Conservation (phyloP, 2,888 invertebrate species). For the Alloscopus bannaensis region DNA sequence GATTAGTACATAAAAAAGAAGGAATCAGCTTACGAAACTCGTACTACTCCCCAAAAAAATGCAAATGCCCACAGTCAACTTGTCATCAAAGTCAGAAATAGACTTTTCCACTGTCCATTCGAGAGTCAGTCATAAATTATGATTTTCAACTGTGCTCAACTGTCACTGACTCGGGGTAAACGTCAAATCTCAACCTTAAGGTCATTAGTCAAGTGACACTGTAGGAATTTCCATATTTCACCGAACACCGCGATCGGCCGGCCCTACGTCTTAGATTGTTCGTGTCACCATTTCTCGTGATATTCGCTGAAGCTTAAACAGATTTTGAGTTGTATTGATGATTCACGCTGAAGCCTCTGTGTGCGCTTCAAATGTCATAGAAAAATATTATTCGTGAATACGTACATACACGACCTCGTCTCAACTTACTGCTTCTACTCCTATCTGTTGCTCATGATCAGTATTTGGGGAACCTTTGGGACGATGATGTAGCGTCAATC, state of each 20-base stretch:
- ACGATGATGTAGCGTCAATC: conserved; percentile 26
- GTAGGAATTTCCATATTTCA: conserved; percentile 46
- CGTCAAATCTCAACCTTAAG: conserved; percentile 33
- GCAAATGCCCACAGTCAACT: neutral
- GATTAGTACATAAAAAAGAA: conserved; percentile 77
- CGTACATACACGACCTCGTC: too few relatives aligned
- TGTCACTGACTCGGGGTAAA: conserved; percentile 19
- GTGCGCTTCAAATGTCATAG: neutral
- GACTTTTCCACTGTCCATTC: conserved; percentile 33
- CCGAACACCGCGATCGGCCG: conserved; percentile 6
- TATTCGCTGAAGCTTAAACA: conserved; percentile 2
- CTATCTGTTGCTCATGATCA: conserved; percentile 41
- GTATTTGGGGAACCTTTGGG: conserved; percentile 38
- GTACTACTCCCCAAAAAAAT: too few relatives aligned
- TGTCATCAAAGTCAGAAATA: conserved; percentile 46
- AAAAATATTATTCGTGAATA: too few relatives aligned
- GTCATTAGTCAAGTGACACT: conserved; percentile 62
- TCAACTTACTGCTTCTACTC: neutral
- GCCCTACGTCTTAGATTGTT: too few relatives aligned
- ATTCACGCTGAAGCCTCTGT: neutral
- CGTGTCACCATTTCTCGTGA: conserved; percentile 2
- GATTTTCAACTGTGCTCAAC: conserved; percentile 10
- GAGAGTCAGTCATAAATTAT: conserved; percentile 1
- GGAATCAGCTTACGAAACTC: too few relatives aligned
- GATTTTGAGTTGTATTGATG: conserved; percentile 50